Percentiles rank a stretch among this genome's conserved stretches.
Evolutionary conservation across 2,888 invertebrate species (phyloP).

Genomic region (Dilophus febrilis): DNA sequence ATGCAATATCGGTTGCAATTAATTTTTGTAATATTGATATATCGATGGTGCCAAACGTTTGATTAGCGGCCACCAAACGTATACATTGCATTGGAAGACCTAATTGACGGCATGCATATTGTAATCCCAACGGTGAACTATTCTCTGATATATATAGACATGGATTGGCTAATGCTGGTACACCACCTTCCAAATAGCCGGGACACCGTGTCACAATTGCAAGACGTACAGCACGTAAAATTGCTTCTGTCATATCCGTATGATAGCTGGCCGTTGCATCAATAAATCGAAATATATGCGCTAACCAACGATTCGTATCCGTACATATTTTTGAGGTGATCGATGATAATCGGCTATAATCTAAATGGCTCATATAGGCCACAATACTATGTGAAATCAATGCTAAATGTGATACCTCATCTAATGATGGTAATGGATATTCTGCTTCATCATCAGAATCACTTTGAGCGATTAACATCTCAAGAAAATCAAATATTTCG

Average conservation of each 20-base stretch:
- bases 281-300: slow-evolving; percentile 68
- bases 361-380: slow-evolving; percentile 71
- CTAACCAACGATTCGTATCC: slow-evolving; percentile 76
- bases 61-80: slow-evolving; percentile 66
- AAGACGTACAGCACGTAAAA: slow-evolving; percentile 42
- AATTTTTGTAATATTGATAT: slow-evolving; percentile 62
- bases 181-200: slow-evolving; percentile 36
- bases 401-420: slow-evolving; percentile 43
- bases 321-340: slow-evolving; percentile 66
- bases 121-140: slow-evolving; percentile 58
- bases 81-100: slow-evolving; percentile 75
- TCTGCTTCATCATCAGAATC: slow-evolving; percentile 26
- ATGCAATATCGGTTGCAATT: slow-evolving; percentile 59
- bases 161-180: slow-evolving; percentile 66
- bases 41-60: slow-evolving; percentile 65
- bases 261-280: slow-evolving; percentile 76
- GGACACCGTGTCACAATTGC: slow-evolving; percentile 29
- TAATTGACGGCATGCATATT: slow-evolving; percentile 64
- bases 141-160: slow-evolving; percentile 71
- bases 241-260: slow-evolving; percentile 72
- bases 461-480: slow-evolving; percentile 47
- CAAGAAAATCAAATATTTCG: slow-evolving; percentile 36
- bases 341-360: slow-evolving; percentile 58
- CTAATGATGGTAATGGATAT: slow-evolving; percentile 39
- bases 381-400: slow-evolving; percentile 76